Evolutionary conservation across 1,140 invertebrate species (phyloP), one percentile per base, ranked within the genome.

Genomic region (Dendroctonus ponderosae): DNA sequence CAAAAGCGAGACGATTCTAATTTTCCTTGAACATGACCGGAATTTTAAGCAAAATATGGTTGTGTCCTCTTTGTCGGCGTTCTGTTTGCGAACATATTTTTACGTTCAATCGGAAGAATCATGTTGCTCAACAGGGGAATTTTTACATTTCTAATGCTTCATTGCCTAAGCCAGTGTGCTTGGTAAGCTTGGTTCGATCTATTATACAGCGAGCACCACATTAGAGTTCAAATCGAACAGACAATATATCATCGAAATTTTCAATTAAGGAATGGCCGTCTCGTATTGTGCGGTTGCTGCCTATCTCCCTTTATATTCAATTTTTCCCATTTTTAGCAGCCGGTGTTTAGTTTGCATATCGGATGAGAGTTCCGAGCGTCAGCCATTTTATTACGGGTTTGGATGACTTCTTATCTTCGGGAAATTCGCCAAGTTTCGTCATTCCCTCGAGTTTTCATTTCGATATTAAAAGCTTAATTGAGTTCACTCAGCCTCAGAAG

Each of bases 321-420:
- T 67, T 67, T 67, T 67, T 67, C n/a, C 66, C 66, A 67, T 67
- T 67, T 62, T 67, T 67, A 62, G 58, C 66, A 67, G 51, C 66
- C 66, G 66, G 66, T 67, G 66, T 67, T 67, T 67, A 67, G 66
- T 67, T 67, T 67, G 66, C 66, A 67, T 67, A 67, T 67, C 66
- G 60, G 59, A 67, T 67, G 66, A 59, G 48, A 60, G 44, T 66
- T 59, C 53, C 37, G 66, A 46, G 43, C 66, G 66, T 39, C 59
- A 62, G 58, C 58, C 65, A 61, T 61, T 67, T 67, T 67, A 67
- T 67, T 67, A 67, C 48, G 43, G 50, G 9, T 42, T 62, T 39
- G 46, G 53, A 62, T 61, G 15, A 67, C 44, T 67, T 52, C 66
- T 67, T 67, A 67, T 67, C 66, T 67, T 62, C n/a, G 48, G n/a